Percentiles rank a stretch among this genome's conserved stretches.
phyloP scores from a whole-genome alignment of 2,113 vertebrate species.

The Cyanistes caeruleus region DNA sequence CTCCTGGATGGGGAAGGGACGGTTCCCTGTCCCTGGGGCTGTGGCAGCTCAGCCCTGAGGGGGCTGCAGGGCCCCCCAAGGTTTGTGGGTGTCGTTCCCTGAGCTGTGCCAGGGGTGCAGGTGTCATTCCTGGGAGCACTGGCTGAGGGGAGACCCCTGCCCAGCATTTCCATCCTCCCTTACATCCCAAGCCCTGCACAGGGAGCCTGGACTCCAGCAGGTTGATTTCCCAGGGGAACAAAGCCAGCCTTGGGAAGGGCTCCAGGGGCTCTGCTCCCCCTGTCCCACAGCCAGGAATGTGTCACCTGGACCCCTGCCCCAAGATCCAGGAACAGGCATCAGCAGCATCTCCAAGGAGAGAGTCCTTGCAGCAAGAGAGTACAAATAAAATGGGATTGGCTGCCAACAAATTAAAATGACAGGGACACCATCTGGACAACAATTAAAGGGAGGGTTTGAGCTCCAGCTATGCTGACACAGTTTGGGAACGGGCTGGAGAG shows the following conservation, averaged over 20 bases:
- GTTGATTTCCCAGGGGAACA: background rate
- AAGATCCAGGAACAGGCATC: background rate
- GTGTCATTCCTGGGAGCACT: background rate
- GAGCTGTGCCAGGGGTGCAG: background rate
- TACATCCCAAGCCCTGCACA: background rate
- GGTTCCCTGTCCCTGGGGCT: background rate
- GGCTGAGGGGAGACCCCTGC: background rate
- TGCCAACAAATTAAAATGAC: slow-evolving; percentile 21
- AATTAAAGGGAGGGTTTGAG: slow-evolving; percentile 18
- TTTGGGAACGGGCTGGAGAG: background rate
- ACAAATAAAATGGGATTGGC: background rate
- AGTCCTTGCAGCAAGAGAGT: background rate
- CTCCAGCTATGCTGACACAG: background rate
- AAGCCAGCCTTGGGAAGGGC: background rate
- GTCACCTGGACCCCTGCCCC: background rate
- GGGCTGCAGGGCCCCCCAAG: background rate
- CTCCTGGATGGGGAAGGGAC: background rate
- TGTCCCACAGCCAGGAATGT: background rate
- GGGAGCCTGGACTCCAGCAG: background rate
- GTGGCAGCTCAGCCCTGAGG: background rate
- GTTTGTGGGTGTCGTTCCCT: background rate
- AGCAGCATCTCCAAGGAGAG: background rate
- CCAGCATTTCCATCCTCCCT: background rate
- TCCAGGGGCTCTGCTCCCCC: background rate
- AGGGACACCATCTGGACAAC: slow-evolving; percentile 45